A percentile compares a stretch with the other conserved stretches of the same genome.
phyloP scores from a whole-genome alignment of 2,888 invertebrate species.

The Caenorhabditis becei region DNA sequence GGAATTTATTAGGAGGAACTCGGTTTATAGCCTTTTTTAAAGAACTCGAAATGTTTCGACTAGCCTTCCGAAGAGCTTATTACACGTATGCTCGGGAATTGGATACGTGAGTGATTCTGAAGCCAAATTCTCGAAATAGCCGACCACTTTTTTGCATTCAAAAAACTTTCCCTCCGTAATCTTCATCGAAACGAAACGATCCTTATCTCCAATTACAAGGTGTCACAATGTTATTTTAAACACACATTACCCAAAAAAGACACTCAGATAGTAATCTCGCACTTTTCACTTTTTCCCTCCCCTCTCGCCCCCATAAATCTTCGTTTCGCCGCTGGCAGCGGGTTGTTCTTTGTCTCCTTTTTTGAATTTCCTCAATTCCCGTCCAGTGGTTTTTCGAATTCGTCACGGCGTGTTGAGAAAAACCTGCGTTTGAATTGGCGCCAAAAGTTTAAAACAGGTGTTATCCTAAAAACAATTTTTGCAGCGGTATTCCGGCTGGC shows the following conservation, averaged over 20 bases:
- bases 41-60: neutral
- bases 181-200: neutral
- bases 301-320: conserved; percentile 31
- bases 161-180: neutral
- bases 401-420: neutral
- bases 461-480: no score
- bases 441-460: no score
- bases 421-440: no score
- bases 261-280: conserved; percentile 24
- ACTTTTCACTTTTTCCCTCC: conserved; percentile 29
- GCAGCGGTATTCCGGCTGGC: no score
- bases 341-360: conserved; percentile 2
- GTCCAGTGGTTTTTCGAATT: conserved; percentile 3
- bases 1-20: no score
- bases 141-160: neutral
- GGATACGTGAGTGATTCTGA: neutral
- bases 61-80: neutral
- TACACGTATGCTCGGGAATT: neutral
- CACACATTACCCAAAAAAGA: neutral
- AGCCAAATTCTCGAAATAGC: neutral
- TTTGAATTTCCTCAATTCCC: conserved; percentile 8
- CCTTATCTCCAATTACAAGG: conserved; percentile 26
- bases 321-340: conserved; percentile 10
- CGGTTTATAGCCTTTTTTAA: neutral
- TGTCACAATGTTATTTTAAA: conserved; percentile 56